phyloP scores from a whole-genome alignment of 2,113 vertebrate genomes.

The Hypanus sabinus region DNA sequence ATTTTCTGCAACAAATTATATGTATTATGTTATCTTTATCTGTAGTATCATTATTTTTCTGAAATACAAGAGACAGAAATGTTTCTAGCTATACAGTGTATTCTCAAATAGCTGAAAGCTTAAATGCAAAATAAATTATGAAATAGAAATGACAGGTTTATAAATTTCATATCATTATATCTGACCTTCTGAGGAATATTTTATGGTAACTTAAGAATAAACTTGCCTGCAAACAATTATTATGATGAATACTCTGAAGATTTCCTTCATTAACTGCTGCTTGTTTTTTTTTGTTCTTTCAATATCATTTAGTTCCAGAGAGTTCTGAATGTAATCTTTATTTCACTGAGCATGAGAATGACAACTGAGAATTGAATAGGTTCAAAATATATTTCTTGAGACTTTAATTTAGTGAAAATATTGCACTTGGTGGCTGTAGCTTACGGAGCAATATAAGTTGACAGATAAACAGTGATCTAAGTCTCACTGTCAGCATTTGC shows the following conservation, averaged over 20 bases:
- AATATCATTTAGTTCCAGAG: not conserved
- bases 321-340: not conserved
- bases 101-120: not conserved
- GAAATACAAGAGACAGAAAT: not conserved
- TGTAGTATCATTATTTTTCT: not conserved
- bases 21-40: not conserved
- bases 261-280: not conserved
- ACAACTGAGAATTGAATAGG: not conserved
- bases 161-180: not conserved
- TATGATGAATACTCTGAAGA: not conserved
- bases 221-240: not conserved
- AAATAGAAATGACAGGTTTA: not conserved
- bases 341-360: too few species aligned
- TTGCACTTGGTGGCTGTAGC: not conserved
- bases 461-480: not conserved
- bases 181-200: not conserved
- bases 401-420: not conserved
- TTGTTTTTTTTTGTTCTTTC: not conserved
- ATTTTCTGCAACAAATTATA: not conserved
- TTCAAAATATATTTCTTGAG: not conserved
- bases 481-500: not conserved
- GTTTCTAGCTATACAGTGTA: not conserved
- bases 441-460: not conserved
- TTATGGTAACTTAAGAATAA: not conserved
- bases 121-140: constrained; percentile 3